Base-by-base conservation (phyloP, 53 echinoderm and acorn worm species). In the Echinarachnius parma region DNA sequence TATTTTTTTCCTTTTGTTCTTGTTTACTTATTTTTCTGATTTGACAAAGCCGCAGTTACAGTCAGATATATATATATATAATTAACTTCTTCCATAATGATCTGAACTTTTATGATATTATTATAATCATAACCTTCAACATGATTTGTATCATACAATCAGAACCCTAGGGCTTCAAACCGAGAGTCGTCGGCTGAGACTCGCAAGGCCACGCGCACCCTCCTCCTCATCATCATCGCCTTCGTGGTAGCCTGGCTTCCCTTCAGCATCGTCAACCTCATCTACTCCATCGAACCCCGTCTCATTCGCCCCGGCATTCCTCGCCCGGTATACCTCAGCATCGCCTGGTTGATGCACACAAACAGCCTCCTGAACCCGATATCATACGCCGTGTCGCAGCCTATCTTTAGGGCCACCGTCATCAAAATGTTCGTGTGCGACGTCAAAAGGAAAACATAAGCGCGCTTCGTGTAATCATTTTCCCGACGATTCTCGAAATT, bases 301-400 rank as follows among this genome's bases (percentile, higher is more conserved):
- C 68, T 68, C 53, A 52, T 68, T 1, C 16, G 48, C 3, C 52
- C 30, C 28, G 68, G 68, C 19, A 30, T 68, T 2, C 68, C 68
- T 1, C 52, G 49, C 29, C 68, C 68, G 5, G 52, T 32, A 18
- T 11, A 21, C 20, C 68, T 68, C 10, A 21, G 49, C 52, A 33
- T 68, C 3, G 53, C 21, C 3, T 68, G 50, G 68, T 31, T 68
- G 68, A 34, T 14, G 22, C 21, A 50, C 31, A 21, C 21, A 10
- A 68, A 68, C 52, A 68, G 68, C 34, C 53, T 68, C n/a, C 35
- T 68, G 14, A 68, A 68, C 53, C 68, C 68, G 53, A 50, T 68
- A 20, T 68, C 68, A 16, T 68, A 68, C 31, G 68, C 53, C 21
- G 68, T 68, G 25, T 22, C 50, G 2, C 66, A 66, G 66, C 66